A percentile compares a stretch with the other conserved stretches of the same genome.
Evolutionary conservation across 2,888 invertebrate genomes (phyloP).

Genomic region (Bellardia bayeri): DNA sequence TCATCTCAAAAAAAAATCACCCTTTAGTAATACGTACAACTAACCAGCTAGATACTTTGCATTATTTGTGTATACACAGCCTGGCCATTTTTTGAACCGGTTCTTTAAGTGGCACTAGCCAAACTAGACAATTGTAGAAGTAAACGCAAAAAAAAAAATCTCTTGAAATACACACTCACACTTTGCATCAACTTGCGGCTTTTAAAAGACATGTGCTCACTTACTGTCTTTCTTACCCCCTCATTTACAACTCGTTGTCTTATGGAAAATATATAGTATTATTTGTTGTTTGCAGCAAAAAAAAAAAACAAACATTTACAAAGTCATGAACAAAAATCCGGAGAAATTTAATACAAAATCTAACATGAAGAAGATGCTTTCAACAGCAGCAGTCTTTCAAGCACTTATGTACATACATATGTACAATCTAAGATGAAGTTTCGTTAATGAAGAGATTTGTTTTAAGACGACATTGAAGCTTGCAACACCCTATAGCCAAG

Average conservation of each 20-base stretch:
- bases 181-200: conserved; percentile 20
- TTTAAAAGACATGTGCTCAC: conserved; percentile 43
- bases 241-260: conserved; percentile 29
- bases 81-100: conserved; percentile 48
- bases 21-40: too few relatives aligned
- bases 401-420: not conserved
- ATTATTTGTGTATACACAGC: not conserved
- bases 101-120: conserved; percentile 60
- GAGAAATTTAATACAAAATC: conserved; percentile 59
- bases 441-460: not conserved
- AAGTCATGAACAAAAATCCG: conserved; percentile 54
- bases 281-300: not conserved
- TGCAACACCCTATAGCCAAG: not conserved
- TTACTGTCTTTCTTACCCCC: not conserved
- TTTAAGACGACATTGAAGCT: not conserved
- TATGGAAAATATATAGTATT: conserved; percentile 22
- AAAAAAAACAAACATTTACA: conserved; percentile 20
- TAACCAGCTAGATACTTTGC: conserved; percentile 4
- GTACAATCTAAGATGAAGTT: not conserved
- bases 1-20: too few relatives aligned
- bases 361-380: conserved; percentile 47
- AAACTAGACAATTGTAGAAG: conserved; percentile 60
- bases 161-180: conserved; percentile 31
- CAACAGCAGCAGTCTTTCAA: not conserved
- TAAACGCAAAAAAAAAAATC: not conserved